These are phyloP conservation scores for Leptopilina syphax DNA, from an alignment of 2,888 invertebrate genomes.

Conservation along the genomic window DNA sequence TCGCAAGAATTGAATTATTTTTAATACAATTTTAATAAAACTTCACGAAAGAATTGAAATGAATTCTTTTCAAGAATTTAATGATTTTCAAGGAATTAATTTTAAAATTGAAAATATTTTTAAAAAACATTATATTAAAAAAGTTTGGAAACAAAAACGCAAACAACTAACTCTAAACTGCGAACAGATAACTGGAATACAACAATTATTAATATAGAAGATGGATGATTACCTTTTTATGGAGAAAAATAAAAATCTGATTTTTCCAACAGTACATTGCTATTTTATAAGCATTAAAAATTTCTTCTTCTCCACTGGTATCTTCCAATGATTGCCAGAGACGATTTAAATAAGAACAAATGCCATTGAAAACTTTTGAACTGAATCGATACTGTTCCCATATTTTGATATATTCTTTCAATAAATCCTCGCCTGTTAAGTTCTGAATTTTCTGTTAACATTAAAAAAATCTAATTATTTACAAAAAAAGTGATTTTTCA, in stretches of 20 bases:
- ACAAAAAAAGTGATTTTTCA: too few relatives aligned
- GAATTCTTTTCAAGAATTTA: too few relatives aligned
- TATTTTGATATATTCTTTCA: conserved; percentile 96
- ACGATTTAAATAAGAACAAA: conserved; percentile 97
- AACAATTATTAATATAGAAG: too few relatives aligned
- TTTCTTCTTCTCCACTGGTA: conserved; percentile 97
- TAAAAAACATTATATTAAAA: too few relatives aligned
- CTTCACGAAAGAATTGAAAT: too few relatives aligned
- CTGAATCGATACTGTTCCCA: conserved; percentile 99
- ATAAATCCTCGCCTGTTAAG: conserved; percentile 96
- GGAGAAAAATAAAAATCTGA: conserved; percentile 93
- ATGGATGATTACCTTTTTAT: conserved; percentile 84
- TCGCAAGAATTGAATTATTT: too few relatives aligned
- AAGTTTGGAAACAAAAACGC: too few relatives aligned
- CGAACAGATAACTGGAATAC: too few relatives aligned
- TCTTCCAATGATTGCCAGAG: conserved; percentile 99
- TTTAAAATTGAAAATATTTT: too few relatives aligned
- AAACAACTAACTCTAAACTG: not conserved
- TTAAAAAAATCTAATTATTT: not conserved
- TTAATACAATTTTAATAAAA: too few relatives aligned
- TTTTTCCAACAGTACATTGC: conserved; percentile 99
- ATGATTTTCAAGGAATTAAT: too few relatives aligned
- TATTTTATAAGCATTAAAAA: conserved; percentile 98
- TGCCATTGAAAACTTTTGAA: conserved; percentile 97
- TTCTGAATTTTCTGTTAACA: conserved; percentile 85